Evolutionary conservation across 1,140 invertebrate genomes (phyloP).

Genomic region (Mamestra configurata): DNA sequence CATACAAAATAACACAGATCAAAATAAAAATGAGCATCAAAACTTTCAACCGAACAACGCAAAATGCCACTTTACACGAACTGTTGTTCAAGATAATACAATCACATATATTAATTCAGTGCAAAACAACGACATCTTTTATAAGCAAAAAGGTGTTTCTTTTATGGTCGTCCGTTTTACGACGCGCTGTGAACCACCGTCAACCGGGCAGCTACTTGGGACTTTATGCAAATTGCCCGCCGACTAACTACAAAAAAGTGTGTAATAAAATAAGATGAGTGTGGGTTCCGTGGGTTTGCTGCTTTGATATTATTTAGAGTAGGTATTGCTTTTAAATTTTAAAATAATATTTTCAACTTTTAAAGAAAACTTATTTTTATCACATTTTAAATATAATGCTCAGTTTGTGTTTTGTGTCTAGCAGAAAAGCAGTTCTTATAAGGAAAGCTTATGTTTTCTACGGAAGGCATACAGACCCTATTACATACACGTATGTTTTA

Average conservation of each 20-base stretch:
- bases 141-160: conserved; percentile 74
- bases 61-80: conserved; percentile 43
- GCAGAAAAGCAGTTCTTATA: too few species aligned
- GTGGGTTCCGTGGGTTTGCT: conserved; percentile 33
- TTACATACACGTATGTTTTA: too few species aligned
- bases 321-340: neutral
- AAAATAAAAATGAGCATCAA: neutral
- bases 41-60: conserved; percentile 3
- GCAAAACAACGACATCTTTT: conserved; percentile 59
- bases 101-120: conserved; percentile 54
- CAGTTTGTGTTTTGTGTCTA: too few species aligned
- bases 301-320: neutral
- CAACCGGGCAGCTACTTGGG: conserved; percentile 69
- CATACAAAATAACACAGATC: neutral
- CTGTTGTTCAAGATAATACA: conserved; percentile 53
- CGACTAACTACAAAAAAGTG: conserved; percentile 59
- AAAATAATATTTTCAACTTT: neutral
- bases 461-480: too few species aligned
- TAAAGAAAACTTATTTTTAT: too few species aligned
- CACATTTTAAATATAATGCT: too few species aligned
- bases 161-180: conserved; percentile 75
- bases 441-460: too few species aligned
- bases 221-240: conserved; percentile 71
- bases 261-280: conserved; percentile 37
- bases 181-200: conserved; percentile 58